Evolutionary conservation across 1,140 invertebrate genomes (phyloP).

Genomic region (Arctopsyche grandis): DNA sequence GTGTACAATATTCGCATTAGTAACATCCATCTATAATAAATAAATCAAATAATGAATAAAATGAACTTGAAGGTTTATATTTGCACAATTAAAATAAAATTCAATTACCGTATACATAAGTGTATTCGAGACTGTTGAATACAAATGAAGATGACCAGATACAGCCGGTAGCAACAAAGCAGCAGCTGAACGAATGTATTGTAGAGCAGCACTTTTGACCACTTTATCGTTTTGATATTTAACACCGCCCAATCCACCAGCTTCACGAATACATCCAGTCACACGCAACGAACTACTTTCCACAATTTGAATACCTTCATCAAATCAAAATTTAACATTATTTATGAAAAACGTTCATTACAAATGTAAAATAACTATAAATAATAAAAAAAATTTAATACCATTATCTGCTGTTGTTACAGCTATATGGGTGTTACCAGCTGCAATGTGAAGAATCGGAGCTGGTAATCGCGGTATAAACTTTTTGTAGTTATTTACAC

Average conservation of each 20-base stretch:
- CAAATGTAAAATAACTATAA: neutral
- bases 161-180: constrained; percentile 60
- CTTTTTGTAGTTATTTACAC: constrained; percentile 58
- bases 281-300: constrained; percentile 41
- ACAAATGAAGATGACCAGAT: constrained; percentile 61
- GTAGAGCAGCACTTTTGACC: constrained; percentile 55
- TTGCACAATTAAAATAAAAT: neutral
- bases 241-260: constrained; percentile 47
- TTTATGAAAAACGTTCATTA: neutral
- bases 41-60: constrained; percentile 30
- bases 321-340: constrained; percentile 14
- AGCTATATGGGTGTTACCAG: constrained; percentile 59
- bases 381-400: constrained; percentile 55
- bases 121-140: constrained; percentile 62
- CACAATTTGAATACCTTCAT: constrained; percentile 51
- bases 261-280: constrained; percentile 47
- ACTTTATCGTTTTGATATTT: constrained; percentile 2
- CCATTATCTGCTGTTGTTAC: constrained; percentile 63
- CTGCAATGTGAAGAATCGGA: constrained; percentile 59
- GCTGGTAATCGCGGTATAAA: constrained; percentile 63
- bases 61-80: neutral
- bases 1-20: constrained; percentile 61
- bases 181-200: constrained; percentile 57
- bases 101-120: constrained; percentile 63
- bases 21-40: constrained; percentile 62